phyloP scores from a whole-genome alignment of 92 coral and sea anemone genomes.

The Zoanthus sansibaricus region DNA sequence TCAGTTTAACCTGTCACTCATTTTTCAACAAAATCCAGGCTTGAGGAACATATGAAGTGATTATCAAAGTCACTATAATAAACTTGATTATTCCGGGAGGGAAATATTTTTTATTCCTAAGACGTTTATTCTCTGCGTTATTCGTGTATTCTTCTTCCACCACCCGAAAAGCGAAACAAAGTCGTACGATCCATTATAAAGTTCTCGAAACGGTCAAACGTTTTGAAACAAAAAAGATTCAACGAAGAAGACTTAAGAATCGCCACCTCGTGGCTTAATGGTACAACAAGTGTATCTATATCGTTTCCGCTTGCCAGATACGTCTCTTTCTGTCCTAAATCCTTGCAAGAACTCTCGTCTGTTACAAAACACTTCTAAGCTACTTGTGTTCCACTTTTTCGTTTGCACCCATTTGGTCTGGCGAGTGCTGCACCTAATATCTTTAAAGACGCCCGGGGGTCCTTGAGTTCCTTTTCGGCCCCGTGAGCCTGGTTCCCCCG shows the following conservation, averaged over 20 bases:
- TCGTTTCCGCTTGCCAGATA: constrained; percentile 57
- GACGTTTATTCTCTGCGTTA: too few relatives aligned
- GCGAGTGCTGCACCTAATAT: constrained; percentile 70
- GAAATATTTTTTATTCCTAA: too few relatives aligned
- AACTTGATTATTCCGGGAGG: too few relatives aligned
- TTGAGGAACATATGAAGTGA: too few relatives aligned
- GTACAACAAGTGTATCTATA: constrained; percentile 80
- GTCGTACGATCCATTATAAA: too few relatives aligned
- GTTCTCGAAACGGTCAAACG: too few relatives aligned
- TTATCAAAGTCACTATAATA: too few relatives aligned
- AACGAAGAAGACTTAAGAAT: background rate
- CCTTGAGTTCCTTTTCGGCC: constrained; percentile 86
- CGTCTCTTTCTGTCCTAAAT: constrained; percentile 63
- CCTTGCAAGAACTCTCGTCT: constrained; percentile 83
- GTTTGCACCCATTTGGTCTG: constrained; percentile 83
- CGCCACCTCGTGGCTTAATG: constrained; percentile 13
- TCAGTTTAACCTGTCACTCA: too few relatives aligned
- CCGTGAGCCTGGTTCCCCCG: constrained; percentile 69
- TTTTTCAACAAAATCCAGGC: too few relatives aligned
- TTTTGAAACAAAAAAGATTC: background rate
- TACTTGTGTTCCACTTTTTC: constrained; percentile 65
- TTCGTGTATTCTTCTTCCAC: too few relatives aligned
- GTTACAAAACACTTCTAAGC: constrained; percentile 82
- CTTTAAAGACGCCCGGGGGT: constrained; percentile 80
- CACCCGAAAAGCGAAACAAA: too few relatives aligned